Evolutionary conservation across 1,140 invertebrate species (phyloP).

Genomic region (Ptiloglossa arizonensis): DNA sequence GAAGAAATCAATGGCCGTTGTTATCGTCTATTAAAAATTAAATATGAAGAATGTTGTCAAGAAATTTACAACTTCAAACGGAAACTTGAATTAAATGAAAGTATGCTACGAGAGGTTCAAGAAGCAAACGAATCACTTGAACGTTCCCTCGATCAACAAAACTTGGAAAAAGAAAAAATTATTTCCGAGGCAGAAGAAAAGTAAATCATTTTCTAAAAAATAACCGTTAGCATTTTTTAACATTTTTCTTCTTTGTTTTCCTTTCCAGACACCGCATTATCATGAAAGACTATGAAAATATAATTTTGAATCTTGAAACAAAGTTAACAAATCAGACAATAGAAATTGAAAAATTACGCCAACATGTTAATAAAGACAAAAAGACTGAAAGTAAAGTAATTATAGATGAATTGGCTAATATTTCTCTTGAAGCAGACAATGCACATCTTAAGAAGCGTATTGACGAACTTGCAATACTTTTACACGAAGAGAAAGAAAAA

Average conservation of each 20-base stretch:
- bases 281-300: conserved; percentile 51
- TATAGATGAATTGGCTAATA: neutral
- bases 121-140: conserved; percentile 63
- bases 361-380: conserved; percentile 20
- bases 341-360: conserved; percentile 46
- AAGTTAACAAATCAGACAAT: conserved; percentile 9
- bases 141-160: conserved; percentile 35
- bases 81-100: conserved; percentile 57
- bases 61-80: conserved; percentile 65
- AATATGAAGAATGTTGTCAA: conserved; percentile 69
- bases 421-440: neutral
- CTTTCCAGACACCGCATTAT: conserved; percentile 50
- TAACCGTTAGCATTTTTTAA: neutral
- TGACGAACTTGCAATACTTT: conserved; percentile 37
- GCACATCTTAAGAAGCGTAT: conserved; percentile 27
- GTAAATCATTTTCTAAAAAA: conserved; percentile 50
- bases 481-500: conserved; percentile 48
- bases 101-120: conserved; percentile 61
- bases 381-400: neutral
- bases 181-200: conserved; percentile 60
- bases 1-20: neutral
- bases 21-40: conserved; percentile 46
- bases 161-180: conserved; percentile 40
- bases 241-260: conserved; percentile 5
- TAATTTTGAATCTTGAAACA: conserved; percentile 45